phyloP scores from a whole-genome alignment of 2,797 vertebrate species.

The Galago senegalensis region DNA sequence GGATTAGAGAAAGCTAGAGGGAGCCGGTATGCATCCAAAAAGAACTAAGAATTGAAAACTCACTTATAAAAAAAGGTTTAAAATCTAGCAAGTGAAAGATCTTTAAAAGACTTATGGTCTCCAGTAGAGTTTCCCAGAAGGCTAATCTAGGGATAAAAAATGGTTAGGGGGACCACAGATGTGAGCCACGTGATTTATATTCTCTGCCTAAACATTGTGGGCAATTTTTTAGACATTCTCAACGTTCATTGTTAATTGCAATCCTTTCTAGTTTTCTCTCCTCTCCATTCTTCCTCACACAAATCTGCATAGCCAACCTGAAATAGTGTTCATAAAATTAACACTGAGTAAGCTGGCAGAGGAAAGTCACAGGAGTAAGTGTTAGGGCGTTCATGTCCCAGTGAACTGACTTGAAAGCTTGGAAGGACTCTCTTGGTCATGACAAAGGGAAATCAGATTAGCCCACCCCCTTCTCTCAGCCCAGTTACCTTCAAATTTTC shows the following conservation, averaged over 20 bases:
- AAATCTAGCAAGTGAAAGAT: constrained; percentile 19
- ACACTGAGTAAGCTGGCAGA: not conserved
- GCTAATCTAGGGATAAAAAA: not conserved
- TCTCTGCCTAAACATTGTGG: not conserved
- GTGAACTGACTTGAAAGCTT: not conserved
- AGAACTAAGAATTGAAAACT: constrained; percentile 54
- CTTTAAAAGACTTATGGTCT: constrained; percentile 14
- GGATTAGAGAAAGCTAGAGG: constrained; percentile 49
- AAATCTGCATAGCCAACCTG: constrained; percentile 20
- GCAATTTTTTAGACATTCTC: constrained; percentile 35
- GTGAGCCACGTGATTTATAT: not conserved
- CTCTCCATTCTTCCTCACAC: not conserved
- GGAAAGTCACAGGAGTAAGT: not conserved
- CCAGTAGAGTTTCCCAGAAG: not conserved
- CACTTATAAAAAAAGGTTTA: not conserved
- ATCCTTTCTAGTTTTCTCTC: constrained; percentile 4
- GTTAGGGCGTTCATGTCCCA: not conserved
- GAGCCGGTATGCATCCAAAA: not conserved
- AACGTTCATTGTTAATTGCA: not conserved
- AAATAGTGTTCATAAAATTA: constrained; percentile 43
- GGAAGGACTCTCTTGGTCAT: not conserved
- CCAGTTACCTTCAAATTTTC: not conserved
- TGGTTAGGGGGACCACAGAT: not conserved
- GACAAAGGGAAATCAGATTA: not conserved
- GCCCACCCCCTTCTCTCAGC: not conserved